phyloP scores from a whole-genome alignment of 2,113 vertebrate species.

The Crotalus helleri region DNA sequence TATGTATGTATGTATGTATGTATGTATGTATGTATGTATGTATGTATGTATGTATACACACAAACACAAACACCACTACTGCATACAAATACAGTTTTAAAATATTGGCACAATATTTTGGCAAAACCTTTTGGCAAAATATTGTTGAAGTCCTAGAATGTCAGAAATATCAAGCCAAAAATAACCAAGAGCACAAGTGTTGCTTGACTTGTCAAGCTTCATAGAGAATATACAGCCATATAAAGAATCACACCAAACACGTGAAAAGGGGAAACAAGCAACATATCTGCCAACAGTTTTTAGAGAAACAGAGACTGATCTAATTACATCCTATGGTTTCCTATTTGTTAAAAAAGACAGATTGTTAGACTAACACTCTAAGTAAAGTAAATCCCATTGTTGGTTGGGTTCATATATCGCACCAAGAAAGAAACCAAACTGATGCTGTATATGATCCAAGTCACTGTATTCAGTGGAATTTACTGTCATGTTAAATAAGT shows the following conservation, averaged over 20 bases:
- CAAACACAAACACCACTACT: not conserved
- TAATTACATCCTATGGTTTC: not conserved
- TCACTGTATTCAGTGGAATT: not conserved
- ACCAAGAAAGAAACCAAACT: not conserved
- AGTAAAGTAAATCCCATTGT: not conserved
- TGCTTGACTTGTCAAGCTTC: slow-evolving; percentile 28
- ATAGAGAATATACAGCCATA: not conserved
- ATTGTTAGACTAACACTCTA: not conserved
- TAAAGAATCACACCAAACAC: not conserved
- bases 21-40: no score
- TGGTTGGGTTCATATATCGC: not conserved
- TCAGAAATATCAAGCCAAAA: slow-evolving; percentile 35
- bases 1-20: no score
- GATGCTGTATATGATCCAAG: not conserved
- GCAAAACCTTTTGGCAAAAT: not conserved
- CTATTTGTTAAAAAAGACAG: slow-evolving; percentile 1
- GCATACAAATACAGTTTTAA: slow-evolving; percentile 26
- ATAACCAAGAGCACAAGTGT: slow-evolving; percentile 5
- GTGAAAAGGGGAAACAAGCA: slow-evolving; percentile 1
- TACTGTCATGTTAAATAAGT: not conserved
- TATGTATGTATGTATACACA: not conserved
- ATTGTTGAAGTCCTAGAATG: slow-evolving; percentile 39
- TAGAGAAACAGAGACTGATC: slow-evolving; percentile 4
- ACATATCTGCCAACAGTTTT: slow-evolving; percentile 14
- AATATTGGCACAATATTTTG: slow-evolving; percentile 19